Evolutionary conservation across 2,888 invertebrate genomes (phyloP).

Genomic region (Meteorus colon): DNA sequence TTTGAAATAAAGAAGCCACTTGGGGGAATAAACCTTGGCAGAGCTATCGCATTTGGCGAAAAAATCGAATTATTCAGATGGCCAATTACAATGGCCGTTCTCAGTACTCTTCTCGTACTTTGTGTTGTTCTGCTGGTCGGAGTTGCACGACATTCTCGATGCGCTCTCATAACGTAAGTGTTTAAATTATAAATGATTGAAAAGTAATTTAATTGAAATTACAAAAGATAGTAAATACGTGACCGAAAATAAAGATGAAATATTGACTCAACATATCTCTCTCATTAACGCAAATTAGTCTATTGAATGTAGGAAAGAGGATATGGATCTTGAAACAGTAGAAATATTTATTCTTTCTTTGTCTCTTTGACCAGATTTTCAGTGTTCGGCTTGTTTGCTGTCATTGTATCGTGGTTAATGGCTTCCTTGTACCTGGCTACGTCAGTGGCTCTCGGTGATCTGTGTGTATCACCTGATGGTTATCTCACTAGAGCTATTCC

Average conservation of each 20-base stretch:
- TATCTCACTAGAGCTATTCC: conserved; percentile 77
- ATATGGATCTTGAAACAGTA: no score
- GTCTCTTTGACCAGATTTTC: conserved; percentile 78
- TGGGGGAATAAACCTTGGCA: conserved; percentile 81
- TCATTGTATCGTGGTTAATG: conserved; percentile 91
- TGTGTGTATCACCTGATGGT: conserved; percentile 89
- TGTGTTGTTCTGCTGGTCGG: conserved; percentile 93
- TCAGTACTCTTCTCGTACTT: conserved; percentile 88
- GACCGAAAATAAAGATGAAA: no score
- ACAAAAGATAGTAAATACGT: no score
- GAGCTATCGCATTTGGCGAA: conserved; percentile 78
- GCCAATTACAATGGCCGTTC: conserved; percentile 92
- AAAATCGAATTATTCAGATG: conserved; percentile 86
- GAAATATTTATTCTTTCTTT: conserved; percentile 5
- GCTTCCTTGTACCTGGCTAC: conserved; percentile 90
- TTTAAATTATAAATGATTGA: conserved; percentile 14
- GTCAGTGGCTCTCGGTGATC: conserved; percentile 89
- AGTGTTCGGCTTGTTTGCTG: conserved; percentile 89
- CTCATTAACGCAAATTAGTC: no score
- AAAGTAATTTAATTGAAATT: neutral
- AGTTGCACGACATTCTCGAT: conserved; percentile 90
- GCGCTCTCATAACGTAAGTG: conserved; percentile 86
- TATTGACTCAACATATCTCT: no score
- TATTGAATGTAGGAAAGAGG: no score
- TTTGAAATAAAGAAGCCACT: conserved; percentile 84